phyloP scores from a whole-genome alignment of 2,797 vertebrate species.

The Dendrocincla fuliginosa region DNA sequence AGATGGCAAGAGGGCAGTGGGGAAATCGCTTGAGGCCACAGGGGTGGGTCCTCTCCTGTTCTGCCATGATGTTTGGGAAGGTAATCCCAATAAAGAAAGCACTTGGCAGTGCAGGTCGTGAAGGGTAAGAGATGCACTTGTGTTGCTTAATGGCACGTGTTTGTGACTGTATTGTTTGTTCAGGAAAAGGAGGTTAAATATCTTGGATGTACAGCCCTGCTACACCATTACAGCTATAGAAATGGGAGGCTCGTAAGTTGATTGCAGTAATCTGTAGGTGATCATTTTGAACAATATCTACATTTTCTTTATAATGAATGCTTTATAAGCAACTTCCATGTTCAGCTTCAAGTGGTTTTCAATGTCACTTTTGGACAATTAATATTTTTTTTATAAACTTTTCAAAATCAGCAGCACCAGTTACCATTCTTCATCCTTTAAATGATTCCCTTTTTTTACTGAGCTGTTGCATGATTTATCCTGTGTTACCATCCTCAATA shows the following conservation, averaged over 20 bases:
- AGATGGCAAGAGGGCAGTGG: neutral
- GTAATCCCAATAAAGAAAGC: neutral
- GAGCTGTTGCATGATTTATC: conserved; percentile 81
- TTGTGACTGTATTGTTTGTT: neutral
- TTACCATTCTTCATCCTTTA: conserved; percentile 72
- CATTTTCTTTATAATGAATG: conserved; percentile 48
- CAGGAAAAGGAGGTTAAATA: neutral
- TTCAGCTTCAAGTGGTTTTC: conserved; percentile 63
- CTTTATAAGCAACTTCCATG: conserved; percentile 60
- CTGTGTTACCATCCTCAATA: conserved; percentile 82
- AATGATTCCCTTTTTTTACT: conserved; percentile 73
- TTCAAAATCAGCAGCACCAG: conserved; percentile 69
- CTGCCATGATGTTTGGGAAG: neutral
- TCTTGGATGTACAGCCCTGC: neutral
- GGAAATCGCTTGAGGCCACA: neutral
- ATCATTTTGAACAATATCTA: conserved; percentile 46
- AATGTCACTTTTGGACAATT: conserved; percentile 62
- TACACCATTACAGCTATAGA: neutral
- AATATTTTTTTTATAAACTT: conserved; percentile 68
- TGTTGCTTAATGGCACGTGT: neutral
- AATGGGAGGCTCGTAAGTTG: neutral
- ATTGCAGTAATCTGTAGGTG: conserved; percentile 42
- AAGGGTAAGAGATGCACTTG: neutral
- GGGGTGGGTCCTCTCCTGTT: neutral
- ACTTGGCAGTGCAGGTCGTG: neutral